Evolutionary conservation across 1,140 invertebrate genomes (phyloP), one percentile per base, ranked within the genome.

Genomic region (Nasonia vitripennis): DNA sequence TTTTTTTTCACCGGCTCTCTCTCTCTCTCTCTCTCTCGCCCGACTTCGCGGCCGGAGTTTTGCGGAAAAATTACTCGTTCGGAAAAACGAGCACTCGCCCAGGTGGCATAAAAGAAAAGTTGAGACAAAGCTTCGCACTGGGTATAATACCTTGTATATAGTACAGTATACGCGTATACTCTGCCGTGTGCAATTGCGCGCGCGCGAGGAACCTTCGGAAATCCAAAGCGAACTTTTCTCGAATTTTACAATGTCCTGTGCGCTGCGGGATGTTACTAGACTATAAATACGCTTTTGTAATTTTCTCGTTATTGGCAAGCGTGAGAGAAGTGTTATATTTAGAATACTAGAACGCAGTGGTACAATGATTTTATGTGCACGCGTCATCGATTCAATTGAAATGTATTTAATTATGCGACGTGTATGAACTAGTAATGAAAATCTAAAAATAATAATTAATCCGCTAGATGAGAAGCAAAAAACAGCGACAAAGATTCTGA

Each of bases 51-150:
- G 2, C 10, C 51, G 10, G 31, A 82, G 2, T 82, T 82, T 74
- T 62, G 4, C 23, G 27, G 23, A 68, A 78, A 78, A 84, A 78
- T 78, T 84, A 71, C 41, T 83, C 17, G 37, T 31, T 45, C 73
- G 73, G 73, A 75, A 37, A 82, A 48, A 75, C 71, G 41, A 11
- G 71, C 48, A 31, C 68, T 11, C 27, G 10, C 6, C 68, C 68
- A 31, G 23, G 34, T n/a, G 80, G 17, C 17, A 34, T n/a, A 77
- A 74, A 83, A 84, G 55, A 78, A 77, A 70, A 68, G 62, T 70
- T 71, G 81, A 78, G 62, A 78, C 62, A 84, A 84, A 84, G 62
- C 71, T 20, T 1, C 34, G 27, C 7, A 12, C 68, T 70, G 23
- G 31, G 23, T 71, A 34, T 71, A 27, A 27, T 71, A 12, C 27